phyloP scores from a whole-genome alignment of 2,888 invertebrate species.

The Phrixothrix hirtus region DNA sequence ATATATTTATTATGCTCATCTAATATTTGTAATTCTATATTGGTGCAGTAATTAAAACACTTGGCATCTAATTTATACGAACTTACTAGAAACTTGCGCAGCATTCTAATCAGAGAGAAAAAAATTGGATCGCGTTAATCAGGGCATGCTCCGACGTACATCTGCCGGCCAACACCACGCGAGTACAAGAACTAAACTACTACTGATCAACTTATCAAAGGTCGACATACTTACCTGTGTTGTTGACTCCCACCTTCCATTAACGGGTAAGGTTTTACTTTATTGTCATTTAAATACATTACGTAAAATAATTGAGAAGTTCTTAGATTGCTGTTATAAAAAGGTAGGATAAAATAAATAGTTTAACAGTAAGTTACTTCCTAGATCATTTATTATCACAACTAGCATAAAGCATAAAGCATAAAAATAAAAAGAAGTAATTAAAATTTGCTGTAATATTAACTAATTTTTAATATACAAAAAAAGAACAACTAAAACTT shows the following conservation, averaged over 20 bases:
- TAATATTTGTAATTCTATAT: constrained; percentile 15
- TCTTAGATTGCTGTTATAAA: too few species aligned
- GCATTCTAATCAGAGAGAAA: constrained; percentile 23
- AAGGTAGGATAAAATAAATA: too few species aligned
- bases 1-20: constrained; percentile 2
- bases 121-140: constrained; percentile 49
- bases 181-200: constrained; percentile 46
- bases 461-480: too few species aligned
- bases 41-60: constrained; percentile 9
- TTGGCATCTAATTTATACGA: constrained; percentile 1
- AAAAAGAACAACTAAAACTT: too few species aligned
- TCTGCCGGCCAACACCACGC: constrained; percentile 43
- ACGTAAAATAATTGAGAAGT: too few species aligned
- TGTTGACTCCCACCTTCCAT: constrained; percentile 9
- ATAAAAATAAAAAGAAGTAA: too few species aligned
- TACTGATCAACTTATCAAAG: constrained; percentile 50
- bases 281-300: too few species aligned
- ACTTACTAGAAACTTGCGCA: constrained; percentile 12
- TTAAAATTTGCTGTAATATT: too few species aligned
- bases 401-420: too few species aligned
- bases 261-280: too few species aligned
- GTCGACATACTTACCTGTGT: constrained; percentile 26
- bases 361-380: too few species aligned
- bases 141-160: constrained; percentile 48
- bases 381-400: too few species aligned